Conservation (phyloP, 2,113 vertebrate genomes). For the Zapus hudsonius region DNA sequence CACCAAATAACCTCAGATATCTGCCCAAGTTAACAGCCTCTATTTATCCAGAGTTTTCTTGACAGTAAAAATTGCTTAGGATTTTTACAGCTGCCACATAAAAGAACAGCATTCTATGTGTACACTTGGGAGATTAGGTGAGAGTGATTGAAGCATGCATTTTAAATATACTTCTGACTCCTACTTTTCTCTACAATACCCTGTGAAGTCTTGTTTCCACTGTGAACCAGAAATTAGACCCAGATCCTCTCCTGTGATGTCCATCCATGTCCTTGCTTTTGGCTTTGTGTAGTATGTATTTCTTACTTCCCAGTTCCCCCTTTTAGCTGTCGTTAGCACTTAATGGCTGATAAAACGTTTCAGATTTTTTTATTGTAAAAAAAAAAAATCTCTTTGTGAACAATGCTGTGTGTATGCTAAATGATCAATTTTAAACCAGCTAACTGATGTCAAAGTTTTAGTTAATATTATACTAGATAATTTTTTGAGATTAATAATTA, state of each 20-base stretch:
- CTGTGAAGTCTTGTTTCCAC: slow-evolving; percentile 53
- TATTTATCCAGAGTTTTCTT: slow-evolving; percentile 87
- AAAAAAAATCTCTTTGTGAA: not conserved
- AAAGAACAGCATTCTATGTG: slow-evolving; percentile 81
- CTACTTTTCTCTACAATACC: slow-evolving; percentile 75
- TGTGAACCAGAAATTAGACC: slow-evolving; percentile 70
- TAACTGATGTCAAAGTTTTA: not conserved
- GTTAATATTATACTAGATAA: too few relatives aligned
- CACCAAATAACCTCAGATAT: slow-evolving; percentile 87
- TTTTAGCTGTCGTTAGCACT: slow-evolving; percentile 14
- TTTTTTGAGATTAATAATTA: too few relatives aligned
- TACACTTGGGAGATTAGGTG: slow-evolving; percentile 77
- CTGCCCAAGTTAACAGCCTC: slow-evolving; percentile 87
- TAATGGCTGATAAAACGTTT: slow-evolving; percentile 34
- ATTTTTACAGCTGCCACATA: slow-evolving; percentile 88
- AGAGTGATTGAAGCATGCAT: slow-evolving; percentile 81
- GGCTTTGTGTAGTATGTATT: slow-evolving; percentile 27
- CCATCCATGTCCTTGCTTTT: slow-evolving; percentile 27
- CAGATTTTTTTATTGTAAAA: slow-evolving; percentile 43
- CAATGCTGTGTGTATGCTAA: not conserved
- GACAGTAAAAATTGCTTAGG: slow-evolving; percentile 86
- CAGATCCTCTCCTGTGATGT: slow-evolving; percentile 1
- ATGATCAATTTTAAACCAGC: slow-evolving; percentile 44
- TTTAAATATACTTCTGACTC: slow-evolving; percentile 78
- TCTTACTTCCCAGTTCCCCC: slow-evolving; percentile 29